phyloP scores from a whole-genome alignment of 1,140 invertebrate species.

The Trachymyrmex septentrionalis region DNA sequence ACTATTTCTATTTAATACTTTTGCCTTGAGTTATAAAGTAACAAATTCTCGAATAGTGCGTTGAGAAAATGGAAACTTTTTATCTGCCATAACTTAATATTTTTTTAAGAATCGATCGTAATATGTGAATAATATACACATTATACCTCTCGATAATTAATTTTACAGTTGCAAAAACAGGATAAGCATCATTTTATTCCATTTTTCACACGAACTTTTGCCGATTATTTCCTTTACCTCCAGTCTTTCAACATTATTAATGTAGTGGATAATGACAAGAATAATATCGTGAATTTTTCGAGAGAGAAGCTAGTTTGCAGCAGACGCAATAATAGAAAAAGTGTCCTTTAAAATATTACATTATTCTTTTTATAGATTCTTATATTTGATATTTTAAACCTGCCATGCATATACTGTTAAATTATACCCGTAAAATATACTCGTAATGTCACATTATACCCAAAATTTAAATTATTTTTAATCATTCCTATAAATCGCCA shows the following conservation, averaged over 20 bases:
- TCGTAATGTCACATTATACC: too few species aligned
- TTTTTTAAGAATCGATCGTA: not conserved
- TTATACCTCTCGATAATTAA: conserved; percentile 4
- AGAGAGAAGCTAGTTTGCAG: not conserved
- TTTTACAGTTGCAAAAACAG: not conserved
- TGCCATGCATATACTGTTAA: not conserved
- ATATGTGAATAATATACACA: not conserved
- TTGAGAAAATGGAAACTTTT: not conserved
- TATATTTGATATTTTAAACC: not conserved
- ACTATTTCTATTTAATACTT: not conserved
- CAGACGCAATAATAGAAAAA: not conserved
- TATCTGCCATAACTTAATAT: not conserved
- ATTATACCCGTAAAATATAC: too few species aligned
- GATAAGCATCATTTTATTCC: not conserved
- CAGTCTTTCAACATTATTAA: not conserved
- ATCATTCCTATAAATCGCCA: too few species aligned
- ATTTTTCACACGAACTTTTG: not conserved
- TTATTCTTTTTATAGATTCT: not conserved
- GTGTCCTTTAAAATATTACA: not conserved
- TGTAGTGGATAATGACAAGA: not conserved
- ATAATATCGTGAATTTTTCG: not conserved
- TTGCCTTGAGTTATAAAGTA: not conserved
- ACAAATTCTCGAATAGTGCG: not conserved
- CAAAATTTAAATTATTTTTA: too few species aligned
- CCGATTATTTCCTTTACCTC: not conserved